These are phyloP conservation scores for Glomeris maerens DNA, from an alignment of 1,140 invertebrate species.

Conservation along the genomic window DNA sequence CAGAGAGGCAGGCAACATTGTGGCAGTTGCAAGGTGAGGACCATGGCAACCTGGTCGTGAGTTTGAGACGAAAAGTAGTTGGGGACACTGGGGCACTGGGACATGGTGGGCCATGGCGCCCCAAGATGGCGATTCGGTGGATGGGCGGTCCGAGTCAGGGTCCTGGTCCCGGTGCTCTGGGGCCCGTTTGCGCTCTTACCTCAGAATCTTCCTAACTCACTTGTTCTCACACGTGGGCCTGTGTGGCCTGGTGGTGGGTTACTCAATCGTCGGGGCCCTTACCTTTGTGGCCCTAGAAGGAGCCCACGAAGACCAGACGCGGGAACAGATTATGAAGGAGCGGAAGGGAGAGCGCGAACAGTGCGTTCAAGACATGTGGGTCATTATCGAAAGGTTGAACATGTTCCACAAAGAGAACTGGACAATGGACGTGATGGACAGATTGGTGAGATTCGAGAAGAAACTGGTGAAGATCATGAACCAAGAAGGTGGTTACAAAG, in stretches of 20 bases:
- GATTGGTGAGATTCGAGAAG: conserved; percentile 58
- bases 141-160: no score
- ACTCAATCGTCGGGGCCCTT: conserved; percentile 85
- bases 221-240: conserved; percentile 69
- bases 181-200: conserved; percentile 21
- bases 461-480: conserved; percentile 55
- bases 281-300: conserved; percentile 77
- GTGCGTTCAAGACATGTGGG: conserved; percentile 44
- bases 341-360: conserved; percentile 16
- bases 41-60: no score
- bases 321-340: conserved; percentile 24
- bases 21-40: no score
- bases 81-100: no score
- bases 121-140: no score
- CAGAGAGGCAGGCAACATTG: no score
- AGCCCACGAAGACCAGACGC: conserved; percentile 42
- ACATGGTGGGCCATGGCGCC: no score
- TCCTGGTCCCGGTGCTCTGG: background rate
- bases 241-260: conserved; percentile 82
- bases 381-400: conserved; percentile 52
- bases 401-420: conserved; percentile 60
- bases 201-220: conserved; percentile 29
- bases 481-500: conserved; percentile 56
- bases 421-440: conserved; percentile 51
- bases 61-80: no score